A percentile compares a stretch with the other conserved stretches of the same genome.
phyloP scores from a whole-genome alignment of 2,113 vertebrate genomes.

The Ceratotherium simum region DNA sequence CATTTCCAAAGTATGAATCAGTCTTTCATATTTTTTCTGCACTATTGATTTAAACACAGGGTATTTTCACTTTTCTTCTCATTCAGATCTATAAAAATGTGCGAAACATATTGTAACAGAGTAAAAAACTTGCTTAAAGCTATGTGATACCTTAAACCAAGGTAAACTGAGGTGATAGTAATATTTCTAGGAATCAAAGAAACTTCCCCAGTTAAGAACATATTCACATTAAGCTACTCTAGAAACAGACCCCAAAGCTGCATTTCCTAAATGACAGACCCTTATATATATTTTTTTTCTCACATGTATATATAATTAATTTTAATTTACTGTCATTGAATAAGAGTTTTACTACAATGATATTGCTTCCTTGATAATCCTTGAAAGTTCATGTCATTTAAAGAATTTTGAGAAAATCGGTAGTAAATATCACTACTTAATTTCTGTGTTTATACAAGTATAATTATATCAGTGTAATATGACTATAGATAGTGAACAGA shows the following conservation, averaged over 20 bases:
- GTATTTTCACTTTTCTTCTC: conserved; percentile 42
- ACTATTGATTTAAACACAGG: not conserved
- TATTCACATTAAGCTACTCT: not conserved
- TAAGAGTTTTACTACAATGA: not conserved
- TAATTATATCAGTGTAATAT: not conserved
- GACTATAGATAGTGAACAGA: not conserved
- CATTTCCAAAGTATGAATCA: conserved; percentile 63
- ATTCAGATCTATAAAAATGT: conserved; percentile 37
- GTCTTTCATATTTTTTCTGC: conserved; percentile 27
- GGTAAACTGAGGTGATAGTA: conserved; percentile 2
- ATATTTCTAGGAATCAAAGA: conserved; percentile 41
- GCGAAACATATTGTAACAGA: not conserved
- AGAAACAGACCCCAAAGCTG: not conserved
- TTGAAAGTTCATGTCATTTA: not conserved
- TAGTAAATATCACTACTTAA: not conserved
- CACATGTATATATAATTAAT: not conserved
- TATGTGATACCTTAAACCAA: not conserved
- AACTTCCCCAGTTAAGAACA: not conserved
- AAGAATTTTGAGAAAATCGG: not conserved
- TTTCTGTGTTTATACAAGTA: not conserved
- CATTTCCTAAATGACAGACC: not conserved
- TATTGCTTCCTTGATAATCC: not conserved
- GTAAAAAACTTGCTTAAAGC: conserved; percentile 42
- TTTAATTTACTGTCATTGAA: not conserved
- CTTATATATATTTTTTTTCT: not conserved